Evolutionary conservation across 2,797 vertebrate genomes (phyloP).

Genomic region (Poecilia velifera): DNA sequence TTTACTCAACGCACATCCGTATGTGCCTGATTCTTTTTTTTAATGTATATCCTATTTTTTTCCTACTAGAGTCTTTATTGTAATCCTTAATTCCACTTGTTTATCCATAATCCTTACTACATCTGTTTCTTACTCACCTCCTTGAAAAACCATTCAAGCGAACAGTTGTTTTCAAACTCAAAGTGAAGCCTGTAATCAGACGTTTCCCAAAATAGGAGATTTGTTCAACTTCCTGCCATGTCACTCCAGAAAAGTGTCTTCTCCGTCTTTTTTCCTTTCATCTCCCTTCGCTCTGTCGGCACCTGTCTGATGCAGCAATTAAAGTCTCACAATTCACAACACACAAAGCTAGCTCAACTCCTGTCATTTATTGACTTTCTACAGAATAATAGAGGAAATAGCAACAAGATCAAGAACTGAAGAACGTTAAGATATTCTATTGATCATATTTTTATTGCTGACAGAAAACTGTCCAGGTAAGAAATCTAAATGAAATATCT

Average conservation of each 20-base stretch:
- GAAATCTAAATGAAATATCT: not conserved
- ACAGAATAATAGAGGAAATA: not conserved
- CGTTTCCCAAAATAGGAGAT: conserved; percentile 57
- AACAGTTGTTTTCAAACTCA: conserved; percentile 45
- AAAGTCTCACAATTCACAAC: not conserved
- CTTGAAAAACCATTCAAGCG: conserved; percentile 19
- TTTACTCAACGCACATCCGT: not conserved
- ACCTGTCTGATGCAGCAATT: conserved; percentile 32
- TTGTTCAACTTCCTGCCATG: conserved; percentile 63
- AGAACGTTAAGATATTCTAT: not conserved
- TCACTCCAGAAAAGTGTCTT: conserved; percentile 33
- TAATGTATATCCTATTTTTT: no score
- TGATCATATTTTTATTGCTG: not conserved
- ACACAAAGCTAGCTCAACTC: not conserved
- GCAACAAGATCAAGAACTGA: not conserved
- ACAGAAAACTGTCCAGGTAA: not conserved
- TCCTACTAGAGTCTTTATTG: not conserved
- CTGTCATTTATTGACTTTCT: conserved; percentile 21
- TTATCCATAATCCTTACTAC: conserved; percentile 7
- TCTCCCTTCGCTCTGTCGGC: conserved; percentile 40
- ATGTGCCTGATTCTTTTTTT: not conserved
- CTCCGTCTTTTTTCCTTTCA: conserved; percentile 50
- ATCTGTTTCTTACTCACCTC: conserved; percentile 33
- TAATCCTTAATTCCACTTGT: not conserved
- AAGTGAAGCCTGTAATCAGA: conserved; percentile 56